Evolutionary conservation across 1,140 invertebrate genomes (phyloP).

Genomic region (Drosophila kohkoa): DNA sequence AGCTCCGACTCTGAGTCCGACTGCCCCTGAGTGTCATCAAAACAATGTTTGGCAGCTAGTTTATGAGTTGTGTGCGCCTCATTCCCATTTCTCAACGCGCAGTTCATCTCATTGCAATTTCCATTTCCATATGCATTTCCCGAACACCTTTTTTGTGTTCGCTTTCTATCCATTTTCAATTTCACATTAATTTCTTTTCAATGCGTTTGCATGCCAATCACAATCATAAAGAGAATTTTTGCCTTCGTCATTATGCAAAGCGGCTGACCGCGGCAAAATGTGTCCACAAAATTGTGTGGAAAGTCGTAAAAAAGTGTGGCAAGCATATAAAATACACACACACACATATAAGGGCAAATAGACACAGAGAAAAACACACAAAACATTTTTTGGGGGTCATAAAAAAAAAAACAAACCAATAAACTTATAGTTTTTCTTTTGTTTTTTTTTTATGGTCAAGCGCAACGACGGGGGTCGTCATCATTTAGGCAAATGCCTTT

Average conservation of each 20-base stretch:
- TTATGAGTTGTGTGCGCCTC: slow-evolving; percentile 77
- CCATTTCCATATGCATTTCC: slow-evolving; percentile 28
- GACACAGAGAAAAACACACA: neutral
- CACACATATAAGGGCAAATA: slow-evolving; percentile 5
- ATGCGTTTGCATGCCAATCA: slow-evolving; percentile 54
- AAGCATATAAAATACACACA: slow-evolving; percentile 1
- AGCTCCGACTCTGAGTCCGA: slow-evolving; percentile 5
- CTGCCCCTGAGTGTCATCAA: slow-evolving; percentile 80
- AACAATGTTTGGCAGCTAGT: slow-evolving; percentile 80
- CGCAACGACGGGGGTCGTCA: slow-evolving; percentile 64
- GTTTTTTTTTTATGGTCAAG: slow-evolving; percentile 69
- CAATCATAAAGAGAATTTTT: slow-evolving; percentile 28
- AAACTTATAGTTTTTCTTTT: slow-evolving; percentile 41
- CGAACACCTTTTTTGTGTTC: slow-evolving; percentile 11
- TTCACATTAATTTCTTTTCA: slow-evolving; percentile 81
- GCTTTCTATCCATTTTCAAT: slow-evolving; percentile 58
- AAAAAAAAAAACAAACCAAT: slow-evolving; percentile 65
- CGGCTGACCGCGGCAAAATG: slow-evolving; percentile 69
- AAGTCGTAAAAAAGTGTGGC: slow-evolving; percentile 68
- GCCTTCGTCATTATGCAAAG: slow-evolving; percentile 60
- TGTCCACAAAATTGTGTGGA: slow-evolving; percentile 63
- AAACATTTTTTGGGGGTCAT: slow-evolving; percentile 54
- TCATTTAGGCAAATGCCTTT: slow-evolving; percentile 44
- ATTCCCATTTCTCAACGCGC: slow-evolving; percentile 54
- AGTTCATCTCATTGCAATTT: slow-evolving; percentile 53